A percentile compares a stretch with the other conserved stretches of the same genome.
These are phyloP conservation scores for Haliclystus octoradiatus DNA, from an alignment of 30 jellyfish, hydroid and myxozoan species.

Conservation along the genomic window DNA sequence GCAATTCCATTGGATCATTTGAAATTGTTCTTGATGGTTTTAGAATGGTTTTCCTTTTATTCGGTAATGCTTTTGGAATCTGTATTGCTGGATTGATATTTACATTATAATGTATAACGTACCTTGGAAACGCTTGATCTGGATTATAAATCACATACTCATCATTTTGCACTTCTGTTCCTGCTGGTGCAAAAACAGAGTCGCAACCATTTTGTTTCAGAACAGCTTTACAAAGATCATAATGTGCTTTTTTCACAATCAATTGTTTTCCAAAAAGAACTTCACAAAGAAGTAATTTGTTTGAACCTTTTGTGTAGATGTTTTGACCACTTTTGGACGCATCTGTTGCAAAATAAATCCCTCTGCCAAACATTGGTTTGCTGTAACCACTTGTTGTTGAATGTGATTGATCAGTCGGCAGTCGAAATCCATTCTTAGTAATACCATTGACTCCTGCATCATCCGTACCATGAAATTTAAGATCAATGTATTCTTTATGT, in stretches of 20 bases:
- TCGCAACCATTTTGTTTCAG: slow-evolving; percentile 20
- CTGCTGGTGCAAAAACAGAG: slow-evolving; percentile 43
- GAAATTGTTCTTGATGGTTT: no score
- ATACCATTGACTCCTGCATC: slow-evolving; percentile 32
- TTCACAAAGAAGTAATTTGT: slow-evolving; percentile 41
- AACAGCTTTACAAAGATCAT: not conserved
- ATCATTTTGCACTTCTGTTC: slow-evolving; percentile 41
- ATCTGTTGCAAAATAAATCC: slow-evolving; percentile 58
- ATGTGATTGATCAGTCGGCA: no score
- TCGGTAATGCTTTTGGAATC: no score
- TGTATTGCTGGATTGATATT: no score
- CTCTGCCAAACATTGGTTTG: slow-evolving; percentile 46
- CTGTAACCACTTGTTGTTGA: no score
- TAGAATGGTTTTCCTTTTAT: no score
- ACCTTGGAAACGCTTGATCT: slow-evolving; percentile 48
- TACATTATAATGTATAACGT: slow-evolving; percentile 24
- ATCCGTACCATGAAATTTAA: slow-evolving; percentile 58
- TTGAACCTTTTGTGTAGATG: slow-evolving; percentile 53
- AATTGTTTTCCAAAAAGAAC: slow-evolving; percentile 34
- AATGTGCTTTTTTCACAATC: slow-evolving; percentile 20
- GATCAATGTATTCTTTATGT: slow-evolving; percentile 15
- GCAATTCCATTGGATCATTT: slow-evolving; percentile 57
- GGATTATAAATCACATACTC: slow-evolving; percentile 45
- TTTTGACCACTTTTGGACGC: slow-evolving; percentile 56
- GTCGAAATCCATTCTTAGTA: slow-evolving; percentile 35